Evolutionary conservation across 1,140 invertebrate species (phyloP), one percentile per base, ranked within the genome.

Genomic region (Heliconius nattereri): DNA sequence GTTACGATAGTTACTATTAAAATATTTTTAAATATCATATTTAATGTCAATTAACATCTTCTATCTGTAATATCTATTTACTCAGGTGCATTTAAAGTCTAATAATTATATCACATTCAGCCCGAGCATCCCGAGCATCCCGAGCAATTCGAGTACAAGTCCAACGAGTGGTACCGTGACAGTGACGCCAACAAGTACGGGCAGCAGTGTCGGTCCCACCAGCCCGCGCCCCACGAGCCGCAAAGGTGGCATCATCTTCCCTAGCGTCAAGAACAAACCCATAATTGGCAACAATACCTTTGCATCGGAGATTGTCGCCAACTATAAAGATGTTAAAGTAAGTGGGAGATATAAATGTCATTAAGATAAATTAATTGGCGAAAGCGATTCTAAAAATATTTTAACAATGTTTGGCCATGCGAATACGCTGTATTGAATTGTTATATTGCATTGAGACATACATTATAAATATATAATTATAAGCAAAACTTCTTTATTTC

Each of bases 201-300:
- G 82, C 83, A 85, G 79, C 40, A 81, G 78, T 74, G 72, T 78
- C 3, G 83, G 80, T 16, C 71, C 83, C 85, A 95, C 87, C 71
- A 87, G 82, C 66, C 79, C 91, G 11, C 91, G 95, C 81, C 89
- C 90, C 75, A 85, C 90, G 52, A 93, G 92, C 71, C 95, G 97
- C 76, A 97, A 97, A 91, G 96, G 97, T 26, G 97, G 97, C 70
- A 96, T 98, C 84, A 98, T 98, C 91, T 98, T 98, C 94, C 98
- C 98, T 1, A 98, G 97, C 85, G 97, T 98, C 19, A 98, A 98
- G 90, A 98, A 98, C 90, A 98, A 98, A 86, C 98, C 98, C 7
- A 96, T 97, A 78, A 96, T 97, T 40, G 96, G 97, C 9, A 98
- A 98, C 93, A 97, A 97, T 77, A 97, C 97, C 13, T 97, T 98